Percentiles rank a stretch among this genome's conserved stretches.
These are phyloP conservation scores for Latheticus oryzae DNA, from an alignment of 2,888 invertebrate species.

Conservation along the genomic window DNA sequence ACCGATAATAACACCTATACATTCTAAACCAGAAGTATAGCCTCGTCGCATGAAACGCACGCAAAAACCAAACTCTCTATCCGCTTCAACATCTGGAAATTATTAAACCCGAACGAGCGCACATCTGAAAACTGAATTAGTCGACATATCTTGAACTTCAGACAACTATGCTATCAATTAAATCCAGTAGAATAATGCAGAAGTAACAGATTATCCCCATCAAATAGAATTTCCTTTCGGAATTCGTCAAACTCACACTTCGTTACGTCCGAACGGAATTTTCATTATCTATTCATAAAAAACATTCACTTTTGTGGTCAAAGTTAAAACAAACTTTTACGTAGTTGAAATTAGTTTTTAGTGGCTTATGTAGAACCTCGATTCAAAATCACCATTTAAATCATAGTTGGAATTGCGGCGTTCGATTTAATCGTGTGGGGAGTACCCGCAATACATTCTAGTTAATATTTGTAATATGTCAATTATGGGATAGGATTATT, in stretches of 20 bases:
- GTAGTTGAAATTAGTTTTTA: too few species aligned
- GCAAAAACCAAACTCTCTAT: constrained; percentile 7
- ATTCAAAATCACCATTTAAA: too few species aligned
- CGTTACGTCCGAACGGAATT: constrained; percentile 9
- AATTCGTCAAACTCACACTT: constrained; percentile 9
- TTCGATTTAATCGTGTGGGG: constrained; percentile 17
- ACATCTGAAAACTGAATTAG: constrained; percentile 26
- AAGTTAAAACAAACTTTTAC: too few species aligned
- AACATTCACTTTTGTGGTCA: constrained; percentile 15
- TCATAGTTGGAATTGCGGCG: not conserved
- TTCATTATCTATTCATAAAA: constrained; percentile 3
- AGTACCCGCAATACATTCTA: constrained; percentile 3
- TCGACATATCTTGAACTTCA: constrained; percentile 23
- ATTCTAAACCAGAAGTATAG: too few species aligned
- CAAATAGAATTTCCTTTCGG: constrained; percentile 14
- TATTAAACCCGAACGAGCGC: constrained; percentile 24
- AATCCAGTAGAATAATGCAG: constrained; percentile 25
- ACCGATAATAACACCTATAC: too few species aligned
- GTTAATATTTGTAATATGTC: constrained; percentile 23
- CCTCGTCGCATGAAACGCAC: too few species aligned
- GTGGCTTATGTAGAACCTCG: too few species aligned
- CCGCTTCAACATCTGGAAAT: constrained; percentile 6
- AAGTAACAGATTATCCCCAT: constrained; percentile 30
- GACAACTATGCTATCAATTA: constrained; percentile 33
- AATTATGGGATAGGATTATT: constrained; percentile 17